These are phyloP conservation scores for Thera britannica DNA, from an alignment of 2,888 invertebrate genomes.

Conservation along the genomic window DNA sequence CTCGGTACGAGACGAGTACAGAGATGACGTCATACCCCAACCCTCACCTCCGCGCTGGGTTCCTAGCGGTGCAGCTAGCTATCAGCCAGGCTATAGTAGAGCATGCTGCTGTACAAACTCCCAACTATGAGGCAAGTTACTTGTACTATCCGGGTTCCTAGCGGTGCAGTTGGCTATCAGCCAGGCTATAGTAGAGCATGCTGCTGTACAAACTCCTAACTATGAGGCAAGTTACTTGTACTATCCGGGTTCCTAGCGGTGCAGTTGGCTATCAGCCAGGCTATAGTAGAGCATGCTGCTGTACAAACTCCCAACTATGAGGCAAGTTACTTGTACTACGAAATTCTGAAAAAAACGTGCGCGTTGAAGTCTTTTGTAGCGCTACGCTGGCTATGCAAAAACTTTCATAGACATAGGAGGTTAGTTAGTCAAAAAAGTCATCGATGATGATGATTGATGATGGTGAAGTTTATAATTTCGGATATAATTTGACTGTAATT, in stretches of 20 bases:
- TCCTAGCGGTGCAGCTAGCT: slow-evolving; percentile 68
- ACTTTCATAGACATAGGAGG: neutral
- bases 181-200: slow-evolving; percentile 58
- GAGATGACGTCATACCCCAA: slow-evolving; percentile 42
- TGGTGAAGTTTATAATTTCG: too few relatives aligned
- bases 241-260: slow-evolving; percentile 66
- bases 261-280: slow-evolving; percentile 67
- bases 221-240: slow-evolving; percentile 52
- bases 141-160: slow-evolving; percentile 58
- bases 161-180: slow-evolving; percentile 70
- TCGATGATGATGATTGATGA: too few relatives aligned
- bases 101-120: slow-evolving; percentile 35
- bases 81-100: slow-evolving; percentile 66
- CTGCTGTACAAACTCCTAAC: slow-evolving; percentile 38
- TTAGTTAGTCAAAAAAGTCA: neutral
- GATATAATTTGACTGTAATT: too few relatives aligned
- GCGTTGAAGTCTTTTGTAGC: slow-evolving; percentile 22
- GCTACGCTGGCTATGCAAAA: slow-evolving; percentile 1
- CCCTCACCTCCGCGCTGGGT: slow-evolving; percentile 64
- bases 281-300: slow-evolving; percentile 56
- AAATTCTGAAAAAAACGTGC: neutral
- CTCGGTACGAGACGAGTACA: slow-evolving; percentile 46
- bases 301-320: slow-evolving; percentile 47
- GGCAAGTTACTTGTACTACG: slow-evolving; percentile 41
- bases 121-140: slow-evolving; percentile 55